Conservation (phyloP, 2,797 vertebrate species). For the Petrocephalus schoutedeni region DNA sequence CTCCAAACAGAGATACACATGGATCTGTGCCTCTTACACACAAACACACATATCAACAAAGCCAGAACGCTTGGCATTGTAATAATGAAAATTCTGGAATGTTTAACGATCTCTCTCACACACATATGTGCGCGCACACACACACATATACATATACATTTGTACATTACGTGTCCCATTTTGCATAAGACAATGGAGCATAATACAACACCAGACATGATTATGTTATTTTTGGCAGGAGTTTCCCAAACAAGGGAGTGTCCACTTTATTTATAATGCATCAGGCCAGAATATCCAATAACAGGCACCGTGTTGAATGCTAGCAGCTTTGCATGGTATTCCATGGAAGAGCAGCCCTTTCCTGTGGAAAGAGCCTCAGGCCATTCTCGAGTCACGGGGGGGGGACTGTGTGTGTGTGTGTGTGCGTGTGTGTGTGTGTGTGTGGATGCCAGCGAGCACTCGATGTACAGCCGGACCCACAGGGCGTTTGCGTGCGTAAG, state of each 20-base stretch:
- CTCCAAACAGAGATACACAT: background rate
- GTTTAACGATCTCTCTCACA: background rate
- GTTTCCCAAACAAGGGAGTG: background rate
- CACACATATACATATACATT: background rate
- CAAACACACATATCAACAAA: too few species aligned
- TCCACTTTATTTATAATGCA: background rate
- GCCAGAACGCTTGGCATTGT: too few species aligned
- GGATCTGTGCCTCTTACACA: background rate
- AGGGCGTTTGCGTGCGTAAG: background rate
- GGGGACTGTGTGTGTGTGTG: background rate
- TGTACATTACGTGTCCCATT: background rate
- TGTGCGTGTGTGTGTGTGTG: conserved; percentile 4
- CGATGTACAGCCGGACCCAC: background rate
- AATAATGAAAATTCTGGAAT: too few species aligned
- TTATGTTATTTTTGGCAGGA: background rate
- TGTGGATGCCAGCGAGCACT: background rate
- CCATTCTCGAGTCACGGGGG: background rate
- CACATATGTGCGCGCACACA: background rate
- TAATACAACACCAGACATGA: background rate
- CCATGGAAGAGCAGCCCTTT: background rate
- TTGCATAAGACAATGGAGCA: background rate
- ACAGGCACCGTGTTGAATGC: background rate
- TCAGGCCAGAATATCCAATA: background rate
- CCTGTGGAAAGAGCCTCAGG: background rate
- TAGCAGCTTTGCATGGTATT: background rate